Evolutionary conservation across 2,113 vertebrate species (phyloP).

Genomic region (Platanista minor): DNA sequence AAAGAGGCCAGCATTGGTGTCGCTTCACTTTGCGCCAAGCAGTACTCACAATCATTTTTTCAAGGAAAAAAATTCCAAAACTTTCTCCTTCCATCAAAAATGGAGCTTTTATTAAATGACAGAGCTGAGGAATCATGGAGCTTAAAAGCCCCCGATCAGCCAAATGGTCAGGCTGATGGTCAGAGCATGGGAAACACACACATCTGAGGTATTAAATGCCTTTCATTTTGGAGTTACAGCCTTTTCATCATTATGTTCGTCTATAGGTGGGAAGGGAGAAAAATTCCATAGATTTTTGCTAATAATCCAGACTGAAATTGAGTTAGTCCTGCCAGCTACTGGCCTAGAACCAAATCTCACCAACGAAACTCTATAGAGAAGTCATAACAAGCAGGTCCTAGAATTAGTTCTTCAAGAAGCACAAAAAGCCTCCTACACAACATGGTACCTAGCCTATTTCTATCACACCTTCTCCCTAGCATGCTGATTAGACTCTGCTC

Average conservation of each 20-base stretch:
- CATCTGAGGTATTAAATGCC: rapidly evolving
- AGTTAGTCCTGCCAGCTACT: not conserved
- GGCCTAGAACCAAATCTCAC: not conserved
- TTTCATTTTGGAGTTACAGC: rapidly evolving
- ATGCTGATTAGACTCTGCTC: not conserved
- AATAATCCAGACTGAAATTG: not conserved
- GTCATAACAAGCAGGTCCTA: not conserved
- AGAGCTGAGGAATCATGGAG: not conserved
- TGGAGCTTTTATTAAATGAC: not conserved
- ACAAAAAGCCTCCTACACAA: not conserved
- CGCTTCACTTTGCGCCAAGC: not conserved
- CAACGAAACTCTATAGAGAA: not conserved
- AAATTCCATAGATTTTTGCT: not conserved
- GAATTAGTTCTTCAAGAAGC: not conserved
- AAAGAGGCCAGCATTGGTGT: rapidly evolving
- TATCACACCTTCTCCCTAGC: not conserved
- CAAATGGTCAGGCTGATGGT: not conserved
- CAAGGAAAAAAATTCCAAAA: not conserved
- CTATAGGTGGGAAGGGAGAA: not conserved
- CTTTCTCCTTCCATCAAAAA: not conserved
- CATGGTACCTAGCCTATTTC: not conserved
- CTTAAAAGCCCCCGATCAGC: not conserved
- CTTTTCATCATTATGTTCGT: not conserved
- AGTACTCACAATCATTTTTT: not conserved
- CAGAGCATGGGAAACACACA: not conserved